Percentiles rank a stretch among this genome's conserved stretches.
These are phyloP conservation scores for Nycticorax nycticorax DNA, from an alignment of 2,113 vertebrate genomes.

Conservation along the genomic window DNA sequence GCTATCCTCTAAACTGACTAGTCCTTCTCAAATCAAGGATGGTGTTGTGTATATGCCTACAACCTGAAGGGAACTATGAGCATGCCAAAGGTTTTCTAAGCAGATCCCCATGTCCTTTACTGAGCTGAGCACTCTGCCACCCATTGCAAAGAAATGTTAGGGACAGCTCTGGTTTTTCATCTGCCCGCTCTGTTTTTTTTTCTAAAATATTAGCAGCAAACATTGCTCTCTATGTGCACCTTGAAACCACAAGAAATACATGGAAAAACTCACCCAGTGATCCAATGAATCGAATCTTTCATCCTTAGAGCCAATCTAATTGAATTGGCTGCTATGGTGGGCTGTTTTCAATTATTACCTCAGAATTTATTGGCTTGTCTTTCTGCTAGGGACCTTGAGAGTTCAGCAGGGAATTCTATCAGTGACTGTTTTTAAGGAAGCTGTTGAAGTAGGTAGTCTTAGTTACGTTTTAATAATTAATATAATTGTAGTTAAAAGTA, in stretches of 20 bases:
- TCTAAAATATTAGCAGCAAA: neutral
- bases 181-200: neutral
- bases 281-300: neutral
- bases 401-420: neutral
- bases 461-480: neutral
- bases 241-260: neutral
- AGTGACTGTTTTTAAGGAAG: neutral
- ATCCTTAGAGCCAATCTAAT: conserved; percentile 1
- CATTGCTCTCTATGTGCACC: neutral
- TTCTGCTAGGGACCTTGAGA: neutral
- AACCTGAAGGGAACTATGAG: neutral
- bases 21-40: neutral
- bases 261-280: neutral
- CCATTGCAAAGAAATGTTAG: neutral
- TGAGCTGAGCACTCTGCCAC: neutral
- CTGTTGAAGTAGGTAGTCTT: neutral
- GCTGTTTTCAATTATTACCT: conserved; percentile 33
- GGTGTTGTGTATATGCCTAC: neutral
- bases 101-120: neutral
- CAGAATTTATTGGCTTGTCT: conserved; percentile 19
- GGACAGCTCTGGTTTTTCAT: neutral
- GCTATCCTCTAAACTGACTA: neutral
- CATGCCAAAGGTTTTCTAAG: neutral
- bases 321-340: conserved; percentile 28
- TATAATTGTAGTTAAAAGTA: neutral